Evolutionary conservation across 2,113 vertebrate genomes (phyloP).

Genomic region (Indicator indicator): DNA sequence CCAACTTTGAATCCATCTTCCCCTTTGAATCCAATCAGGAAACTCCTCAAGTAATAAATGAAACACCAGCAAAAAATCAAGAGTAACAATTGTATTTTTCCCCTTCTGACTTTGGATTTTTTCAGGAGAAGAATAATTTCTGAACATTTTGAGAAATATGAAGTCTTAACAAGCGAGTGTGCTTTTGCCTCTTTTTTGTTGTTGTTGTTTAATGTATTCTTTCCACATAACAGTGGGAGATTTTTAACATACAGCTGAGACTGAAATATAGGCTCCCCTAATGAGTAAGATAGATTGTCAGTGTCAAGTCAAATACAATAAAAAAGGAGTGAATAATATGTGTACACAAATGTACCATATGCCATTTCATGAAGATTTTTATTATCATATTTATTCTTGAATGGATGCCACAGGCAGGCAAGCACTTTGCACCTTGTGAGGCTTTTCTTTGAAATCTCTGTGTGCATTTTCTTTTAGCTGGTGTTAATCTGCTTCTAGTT

Average conservation of each 20-base stretch:
- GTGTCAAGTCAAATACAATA: constrained; percentile 66
- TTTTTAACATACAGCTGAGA: constrained; percentile 66
- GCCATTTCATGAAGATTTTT: constrained; percentile 32
- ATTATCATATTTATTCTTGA: constrained; percentile 30
- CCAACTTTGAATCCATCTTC: constrained; percentile 66
- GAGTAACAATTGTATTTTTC: constrained; percentile 63
- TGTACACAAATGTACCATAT: constrained; percentile 55
- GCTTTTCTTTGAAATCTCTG: neutral
- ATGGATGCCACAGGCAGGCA: constrained; percentile 13
- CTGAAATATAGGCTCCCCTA: constrained; percentile 68
- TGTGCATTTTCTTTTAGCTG: neutral
- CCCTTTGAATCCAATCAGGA: constrained; percentile 69
- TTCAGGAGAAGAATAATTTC: constrained; percentile 57
- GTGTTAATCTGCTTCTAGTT: neutral
- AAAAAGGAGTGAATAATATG: constrained; percentile 60
- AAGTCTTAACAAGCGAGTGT: neutral
- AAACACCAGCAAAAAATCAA: constrained; percentile 66
- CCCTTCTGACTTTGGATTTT: constrained; percentile 60
- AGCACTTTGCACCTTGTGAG: constrained; percentile 5
- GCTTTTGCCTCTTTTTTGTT: constrained; percentile 14
- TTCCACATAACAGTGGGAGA: constrained; percentile 50
- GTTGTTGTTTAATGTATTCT: constrained; percentile 35
- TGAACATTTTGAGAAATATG: constrained; percentile 45
- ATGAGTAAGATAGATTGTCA: constrained; percentile 65
- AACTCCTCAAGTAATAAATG: constrained; percentile 65